Base-by-base conservation (phyloP, 2,888 invertebrate species). In the Nemoura dubitans region DNA sequence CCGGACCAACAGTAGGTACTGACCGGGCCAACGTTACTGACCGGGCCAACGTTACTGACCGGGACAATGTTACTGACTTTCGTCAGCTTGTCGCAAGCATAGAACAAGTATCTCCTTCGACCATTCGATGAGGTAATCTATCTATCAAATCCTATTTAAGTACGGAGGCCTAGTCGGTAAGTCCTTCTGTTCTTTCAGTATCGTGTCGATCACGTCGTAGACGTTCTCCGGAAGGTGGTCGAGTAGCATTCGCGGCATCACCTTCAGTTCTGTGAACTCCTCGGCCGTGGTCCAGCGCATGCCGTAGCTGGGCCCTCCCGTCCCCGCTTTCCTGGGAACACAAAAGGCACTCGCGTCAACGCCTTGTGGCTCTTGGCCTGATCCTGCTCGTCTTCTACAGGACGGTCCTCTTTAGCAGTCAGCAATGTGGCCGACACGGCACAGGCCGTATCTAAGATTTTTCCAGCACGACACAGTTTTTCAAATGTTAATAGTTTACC, bases 211-310 rank as follows among this genome's bases (percentile, higher is more conserved):
- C 28, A 96, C 95, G 89, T 94, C 92, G 89, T 95, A 93, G 26
- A 97, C 94, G 90, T 95, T 95, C 90, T 97, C 95, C 0, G 98
- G 97, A 83, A 97, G 92, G 91, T 98, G 98, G 91, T 98, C 97
- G 0, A 96, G 92, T 3, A 97, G 90, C 96, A 97, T 97, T 84
- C 96, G 93, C 6, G 97, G 96, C 94, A 97, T 96, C 85, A 98
- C 96, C 89, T 95, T 93, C 86, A 98, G 92, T 90, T 97, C 96
- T 92, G 94, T 94, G 91, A 97, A 97, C 90, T 96, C 96, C 90
- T 96, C 96, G 0, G 96, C 93, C 86, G 94, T 93, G 1, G 96
- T 95, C 97, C 97, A 97, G 78, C 96, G 93, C 94, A 96, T 96
- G 90, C 95, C 95, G 90, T 93, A 96, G 87, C 26, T 94, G 6